A percentile compares a stretch with the other conserved stretches of the same genome.
Conservation (phyloP, 2,797 vertebrate genomes). For the Zalophus californianus region DNA sequence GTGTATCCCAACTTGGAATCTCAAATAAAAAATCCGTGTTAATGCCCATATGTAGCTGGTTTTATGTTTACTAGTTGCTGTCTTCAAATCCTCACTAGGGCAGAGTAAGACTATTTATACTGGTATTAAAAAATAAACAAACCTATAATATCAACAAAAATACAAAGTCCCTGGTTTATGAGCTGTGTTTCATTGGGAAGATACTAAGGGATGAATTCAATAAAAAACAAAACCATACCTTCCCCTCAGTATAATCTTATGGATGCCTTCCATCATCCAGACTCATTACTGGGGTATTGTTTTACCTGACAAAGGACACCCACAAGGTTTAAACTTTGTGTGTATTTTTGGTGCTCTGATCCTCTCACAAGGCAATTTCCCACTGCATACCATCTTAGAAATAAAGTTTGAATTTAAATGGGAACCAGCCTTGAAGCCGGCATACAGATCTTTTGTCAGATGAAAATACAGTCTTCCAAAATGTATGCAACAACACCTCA, state of each 20-base stretch:
- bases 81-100: conserved; percentile 80
- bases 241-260: conserved; percentile 59
- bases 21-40: conserved; percentile 76
- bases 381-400: background rate
- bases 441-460: background rate
- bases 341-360: background rate
- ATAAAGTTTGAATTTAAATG: conserved; percentile 38
- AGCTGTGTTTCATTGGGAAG: conserved; percentile 81
- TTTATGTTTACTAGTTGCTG: conserved; percentile 79
- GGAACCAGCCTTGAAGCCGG: background rate
- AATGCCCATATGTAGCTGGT: conserved; percentile 58
- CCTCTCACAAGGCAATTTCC: conserved; percentile 29
- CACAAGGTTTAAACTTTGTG: background rate
- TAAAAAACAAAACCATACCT: conserved; percentile 79
- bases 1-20: conserved; percentile 71
- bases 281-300: background rate
- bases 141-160: conserved; percentile 63
- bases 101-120: conserved; percentile 49
- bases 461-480: background rate
- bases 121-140: background rate
- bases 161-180: conserved; percentile 70
- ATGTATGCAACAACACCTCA: accelerated
- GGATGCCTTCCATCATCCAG: conserved; percentile 19
- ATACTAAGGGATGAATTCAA: conserved; percentile 77
- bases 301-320: background rate